phyloP scores from a whole-genome alignment of 2,888 invertebrate species.

The Morpho deidamia region DNA sequence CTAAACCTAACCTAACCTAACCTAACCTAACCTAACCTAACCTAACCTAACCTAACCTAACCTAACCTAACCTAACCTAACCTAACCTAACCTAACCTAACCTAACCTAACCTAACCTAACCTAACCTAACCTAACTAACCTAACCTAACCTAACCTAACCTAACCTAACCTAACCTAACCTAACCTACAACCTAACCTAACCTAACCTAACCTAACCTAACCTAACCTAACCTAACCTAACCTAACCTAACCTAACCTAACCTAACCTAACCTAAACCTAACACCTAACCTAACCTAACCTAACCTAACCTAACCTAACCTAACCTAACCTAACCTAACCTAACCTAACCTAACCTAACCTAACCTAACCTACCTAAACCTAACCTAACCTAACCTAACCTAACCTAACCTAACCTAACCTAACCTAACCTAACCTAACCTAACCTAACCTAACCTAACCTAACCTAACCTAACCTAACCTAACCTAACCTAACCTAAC shows the following conservation, averaged over 20 bases:
- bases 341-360: conserved; percentile 9
- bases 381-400: conserved; percentile 15
- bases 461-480: conserved; percentile 13
- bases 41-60: conserved; percentile 11
- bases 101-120: not conserved
- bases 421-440: conserved; percentile 3
- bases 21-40: conserved; percentile 11
- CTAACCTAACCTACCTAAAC: conserved; percentile 10
- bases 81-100: conserved; percentile 2
- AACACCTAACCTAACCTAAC: conserved; percentile 7
- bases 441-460: conserved; percentile 12
- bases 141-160: conserved; percentile 9
- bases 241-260: conserved; percentile 10
- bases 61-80: conserved; percentile 8
- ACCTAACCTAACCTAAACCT: conserved; percentile 10
- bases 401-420: conserved; percentile 14
- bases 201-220: conserved; percentile 8
- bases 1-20: conserved; percentile 10
- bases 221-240: conserved; percentile 9
- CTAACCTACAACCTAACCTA: too few relatives aligned
- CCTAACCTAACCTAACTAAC: not conserved
- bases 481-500: conserved; percentile 10
- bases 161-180: conserved; percentile 2
- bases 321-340: conserved; percentile 1
- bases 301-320: conserved; percentile 7